Conservation (phyloP, 2,113 vertebrate species). For the Archocentrus centrarchus region DNA sequence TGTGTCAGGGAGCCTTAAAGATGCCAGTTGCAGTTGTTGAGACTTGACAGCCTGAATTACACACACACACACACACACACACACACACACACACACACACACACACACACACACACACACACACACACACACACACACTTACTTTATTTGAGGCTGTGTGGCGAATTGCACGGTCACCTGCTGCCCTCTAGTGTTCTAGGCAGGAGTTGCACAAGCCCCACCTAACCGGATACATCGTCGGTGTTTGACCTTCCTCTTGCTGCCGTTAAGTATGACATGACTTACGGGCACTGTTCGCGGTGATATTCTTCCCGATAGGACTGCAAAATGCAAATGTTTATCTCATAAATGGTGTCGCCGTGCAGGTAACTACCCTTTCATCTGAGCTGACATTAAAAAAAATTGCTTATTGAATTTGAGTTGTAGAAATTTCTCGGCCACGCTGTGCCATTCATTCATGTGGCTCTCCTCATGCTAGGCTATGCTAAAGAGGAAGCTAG, state of each 20-base stretch:
- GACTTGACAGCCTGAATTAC: background rate
- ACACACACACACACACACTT: no score
- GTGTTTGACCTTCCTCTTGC: conserved; percentile 56
- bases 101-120: no score
- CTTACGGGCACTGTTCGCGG: background rate
- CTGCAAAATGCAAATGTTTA: conserved; percentile 13
- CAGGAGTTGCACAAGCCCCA: background rate
- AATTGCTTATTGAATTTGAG: background rate
- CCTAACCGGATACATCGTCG: conserved; percentile 67
- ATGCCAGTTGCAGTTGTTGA: background rate
- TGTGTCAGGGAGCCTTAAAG: background rate
- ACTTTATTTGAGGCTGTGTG: no score
- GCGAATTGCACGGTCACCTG: background rate
- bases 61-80: no score
- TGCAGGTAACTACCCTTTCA: conserved; percentile 36
- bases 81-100: no score
- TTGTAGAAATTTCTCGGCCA: background rate
- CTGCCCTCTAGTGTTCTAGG: conserved; percentile 45
- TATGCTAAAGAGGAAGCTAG: conserved; percentile 53
- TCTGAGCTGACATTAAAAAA: rapidly evolving
- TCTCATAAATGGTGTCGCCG: conserved; percentile 16
- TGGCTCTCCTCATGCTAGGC: conserved; percentile 25
- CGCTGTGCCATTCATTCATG: conserved; percentile 37
- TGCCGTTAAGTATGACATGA: conserved; percentile 42
- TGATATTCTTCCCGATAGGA: background rate